A percentile compares a stretch with the other conserved stretches of the same genome.
Conservation (phyloP, 2,797 vertebrate species). For the Eurystomus glaucurus region DNA sequence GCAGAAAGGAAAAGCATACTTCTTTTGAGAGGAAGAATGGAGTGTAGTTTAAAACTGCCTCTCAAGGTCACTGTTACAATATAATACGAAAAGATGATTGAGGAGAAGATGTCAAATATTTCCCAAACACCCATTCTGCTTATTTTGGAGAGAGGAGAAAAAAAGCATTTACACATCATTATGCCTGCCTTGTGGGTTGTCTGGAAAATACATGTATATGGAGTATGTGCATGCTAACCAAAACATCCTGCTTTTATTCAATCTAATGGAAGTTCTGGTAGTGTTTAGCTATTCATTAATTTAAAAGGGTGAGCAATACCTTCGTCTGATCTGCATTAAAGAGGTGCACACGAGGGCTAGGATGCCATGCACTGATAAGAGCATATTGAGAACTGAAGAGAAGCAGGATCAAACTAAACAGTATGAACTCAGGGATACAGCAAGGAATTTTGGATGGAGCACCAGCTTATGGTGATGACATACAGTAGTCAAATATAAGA, state of each 20-base stretch:
- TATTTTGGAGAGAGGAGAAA: not conserved
- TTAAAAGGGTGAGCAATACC: not conserved
- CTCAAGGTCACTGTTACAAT: not conserved
- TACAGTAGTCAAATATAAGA: accelerated
- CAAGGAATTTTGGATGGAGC: not conserved
- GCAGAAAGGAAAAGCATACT: not conserved
- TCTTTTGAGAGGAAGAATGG: not conserved
- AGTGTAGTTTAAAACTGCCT: not conserved
- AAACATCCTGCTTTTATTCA: not conserved
- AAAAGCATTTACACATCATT: not conserved
- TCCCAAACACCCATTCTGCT: not conserved
- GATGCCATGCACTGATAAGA: not conserved
- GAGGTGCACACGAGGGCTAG: not conserved
- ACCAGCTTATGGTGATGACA: not conserved
- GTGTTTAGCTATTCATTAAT: not conserved
- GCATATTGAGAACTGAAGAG: not conserved
- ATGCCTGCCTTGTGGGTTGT: not conserved
- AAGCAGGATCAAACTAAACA: not conserved
- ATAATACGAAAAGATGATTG: not conserved
- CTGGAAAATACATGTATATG: not conserved
- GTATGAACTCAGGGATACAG: not conserved
- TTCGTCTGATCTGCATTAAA: not conserved
- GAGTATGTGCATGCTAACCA: not conserved
- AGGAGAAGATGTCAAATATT: not conserved
- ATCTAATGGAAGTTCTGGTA: not conserved